Evolutionary conservation across 2,797 vertebrate genomes (phyloP), one percentile per base, ranked within the genome.

Genomic region (Labeo calbasu): DNA sequence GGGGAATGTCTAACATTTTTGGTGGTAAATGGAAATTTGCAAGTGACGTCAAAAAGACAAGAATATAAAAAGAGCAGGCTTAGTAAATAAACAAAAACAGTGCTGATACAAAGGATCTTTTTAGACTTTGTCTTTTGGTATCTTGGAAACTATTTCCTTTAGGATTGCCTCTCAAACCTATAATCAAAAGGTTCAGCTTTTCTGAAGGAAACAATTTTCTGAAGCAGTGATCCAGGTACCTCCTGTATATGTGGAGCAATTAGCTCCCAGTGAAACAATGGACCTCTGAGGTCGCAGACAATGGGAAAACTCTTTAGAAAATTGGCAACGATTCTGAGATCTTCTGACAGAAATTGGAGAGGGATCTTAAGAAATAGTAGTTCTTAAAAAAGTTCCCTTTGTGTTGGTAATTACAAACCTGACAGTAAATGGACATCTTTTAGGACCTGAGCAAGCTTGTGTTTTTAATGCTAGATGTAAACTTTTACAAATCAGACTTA

Each of bases 131-230:
- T 36, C 48, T 79, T 81, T 76, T 61, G 13, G 36, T 17, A 21
- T 72, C 40, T 13, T 43, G 43, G 28, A 43, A 36, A 87, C 63
- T 59, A 25, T 81, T 70, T 10, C 23, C 66, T 11, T 25, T 66
- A 77, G 43, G 59, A 50, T 83, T 46, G 53, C 50, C 12, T 6
- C 23, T n/a, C 51, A 77, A 55, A 10, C 75, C 40, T 40, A 21
- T 71, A 66, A 73, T 83, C 86, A 85, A 80, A 53, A 46, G 55
- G 12, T 28, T 36, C 13, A 63, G 68, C 17, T 84, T 69, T 77
- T 83, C 12, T 76, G 51, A 75, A 69, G n/a, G 17, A 61, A 51
- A 77, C 71, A 80, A 82, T 90, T 86, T 87, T 87, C 83, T 71
- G 48, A 80, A 73, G 66, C 81, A 85, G 72, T 81, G 81, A 36